Conservation (phyloP, 2,797 vertebrate species). For the Discoglossus pictus region DNA sequence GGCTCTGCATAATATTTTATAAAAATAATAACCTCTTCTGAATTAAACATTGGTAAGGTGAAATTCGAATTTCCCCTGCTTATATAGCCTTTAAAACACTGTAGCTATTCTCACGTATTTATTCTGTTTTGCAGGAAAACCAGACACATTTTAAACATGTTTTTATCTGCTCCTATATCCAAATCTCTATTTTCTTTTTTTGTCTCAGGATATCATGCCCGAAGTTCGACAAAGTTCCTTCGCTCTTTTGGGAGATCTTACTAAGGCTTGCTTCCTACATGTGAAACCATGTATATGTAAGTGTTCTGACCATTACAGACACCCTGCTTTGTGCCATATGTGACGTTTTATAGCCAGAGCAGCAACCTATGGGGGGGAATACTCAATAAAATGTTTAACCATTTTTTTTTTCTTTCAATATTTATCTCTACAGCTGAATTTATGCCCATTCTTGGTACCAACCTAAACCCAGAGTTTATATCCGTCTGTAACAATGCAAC, state of each 20-base stretch:
- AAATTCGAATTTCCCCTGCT: too few species aligned
- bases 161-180: too few species aligned
- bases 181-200: not conserved
- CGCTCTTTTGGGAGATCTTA: conserved; percentile 87
- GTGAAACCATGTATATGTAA: conserved; percentile 92
- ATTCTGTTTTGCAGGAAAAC: too few species aligned
- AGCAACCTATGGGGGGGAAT: not conserved
- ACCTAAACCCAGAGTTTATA: conserved; percentile 93
- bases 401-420: not conserved
- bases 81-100: too few species aligned
- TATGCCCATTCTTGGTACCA: conserved; percentile 92
- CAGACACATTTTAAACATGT: too few species aligned
- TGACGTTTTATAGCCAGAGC: not conserved
- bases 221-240: conserved; percentile 94
- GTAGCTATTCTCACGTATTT: too few species aligned
- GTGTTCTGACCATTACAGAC: too few species aligned
- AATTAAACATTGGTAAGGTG: too few species aligned
- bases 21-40: too few species aligned
- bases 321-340: not conserved
- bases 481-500: conserved; percentile 94
- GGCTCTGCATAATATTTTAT: too few species aligned
- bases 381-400: not conserved
- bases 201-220: conserved; percentile 86
- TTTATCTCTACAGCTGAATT: conserved; percentile 80
- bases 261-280: conserved; percentile 92